A percentile compares a stretch with the other conserved stretches of the same genome.
Conservation (phyloP, 2,113 vertebrate genomes). For the Odontesthes bonariensis region DNA sequence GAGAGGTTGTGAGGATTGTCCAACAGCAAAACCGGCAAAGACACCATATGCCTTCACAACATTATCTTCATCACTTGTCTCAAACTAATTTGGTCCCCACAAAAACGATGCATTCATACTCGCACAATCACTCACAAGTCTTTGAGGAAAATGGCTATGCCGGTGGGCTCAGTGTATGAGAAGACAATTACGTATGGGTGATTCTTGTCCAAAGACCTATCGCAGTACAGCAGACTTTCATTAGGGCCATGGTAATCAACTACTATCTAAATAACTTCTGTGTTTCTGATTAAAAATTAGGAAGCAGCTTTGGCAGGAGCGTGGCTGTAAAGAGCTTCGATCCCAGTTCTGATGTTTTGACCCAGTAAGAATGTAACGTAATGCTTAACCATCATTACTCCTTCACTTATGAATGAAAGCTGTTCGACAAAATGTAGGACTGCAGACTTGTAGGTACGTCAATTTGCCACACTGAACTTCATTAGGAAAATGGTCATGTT, state of each 20-base stretch:
- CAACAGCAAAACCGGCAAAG: not conserved
- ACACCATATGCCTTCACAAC: not conserved
- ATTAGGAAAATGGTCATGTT: not conserved
- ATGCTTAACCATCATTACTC: not conserved
- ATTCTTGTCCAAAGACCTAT: slow-evolving; percentile 3
- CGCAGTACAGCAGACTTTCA: not conserved
- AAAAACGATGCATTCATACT: slow-evolving; percentile 6
- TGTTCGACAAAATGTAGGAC: not conserved
- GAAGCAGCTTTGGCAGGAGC: not conserved
- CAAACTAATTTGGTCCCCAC: not conserved
- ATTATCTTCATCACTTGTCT: not conserved
- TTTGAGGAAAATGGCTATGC: slow-evolving; percentile 17
- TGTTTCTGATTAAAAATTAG: not conserved
- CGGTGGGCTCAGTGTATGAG: slow-evolving; percentile 23
- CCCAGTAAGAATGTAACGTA: not conserved
- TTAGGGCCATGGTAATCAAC: slow-evolving; percentile 3
- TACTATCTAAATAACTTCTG: not conserved
- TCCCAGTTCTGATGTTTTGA: no score
- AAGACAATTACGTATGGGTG: slow-evolving; percentile 7
- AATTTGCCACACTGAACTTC: slow-evolving; percentile 13
- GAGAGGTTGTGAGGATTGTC: not conserved
- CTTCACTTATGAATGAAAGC: not conserved
- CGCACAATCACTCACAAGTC: slow-evolving; percentile 1
- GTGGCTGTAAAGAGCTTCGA: not conserved
- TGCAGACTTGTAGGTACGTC: slow-evolving; percentile 3